These are phyloP conservation scores for Oreochromis mossambicus DNA, from an alignment of 2,797 vertebrate genomes.

Conservation along the genomic window DNA sequence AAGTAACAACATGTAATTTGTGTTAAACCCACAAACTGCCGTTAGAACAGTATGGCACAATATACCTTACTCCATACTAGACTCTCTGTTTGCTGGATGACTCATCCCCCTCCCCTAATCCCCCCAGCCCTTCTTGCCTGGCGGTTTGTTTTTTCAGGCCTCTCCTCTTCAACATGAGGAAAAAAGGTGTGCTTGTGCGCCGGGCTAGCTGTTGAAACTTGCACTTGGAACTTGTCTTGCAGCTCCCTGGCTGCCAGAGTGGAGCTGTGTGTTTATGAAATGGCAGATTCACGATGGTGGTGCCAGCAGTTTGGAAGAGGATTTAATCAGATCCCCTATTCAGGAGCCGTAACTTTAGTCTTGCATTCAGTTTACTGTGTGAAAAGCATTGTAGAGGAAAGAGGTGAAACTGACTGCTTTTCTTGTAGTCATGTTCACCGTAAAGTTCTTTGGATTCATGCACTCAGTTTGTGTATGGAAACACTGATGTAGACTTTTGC, in stretches of 20 bases:
- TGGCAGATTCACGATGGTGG: slow-evolving; percentile 41
- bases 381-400: slow-evolving; percentile 6
- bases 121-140: slow-evolving; percentile 24
- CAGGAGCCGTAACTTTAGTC: neutral
- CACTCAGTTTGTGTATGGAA: slow-evolving; percentile 31
- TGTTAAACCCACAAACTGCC: slow-evolving; percentile 1
- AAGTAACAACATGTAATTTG: neutral
- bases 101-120: slow-evolving; percentile 38
- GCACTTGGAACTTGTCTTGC: slow-evolving; percentile 56
- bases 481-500: slow-evolving; percentile 41
- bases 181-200: slow-evolving; percentile 69
- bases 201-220: slow-evolving; percentile 61
- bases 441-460: slow-evolving; percentile 10
- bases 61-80: slow-evolving; percentile 11
- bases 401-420: neutral
- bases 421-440: neutral
- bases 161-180: slow-evolving; percentile 57
- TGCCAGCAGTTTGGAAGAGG: slow-evolving; percentile 34
- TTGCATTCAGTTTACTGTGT: neutral
- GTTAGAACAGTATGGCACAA: slow-evolving; percentile 2
- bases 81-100: slow-evolving; percentile 56
- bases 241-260: slow-evolving; percentile 33
- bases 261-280: slow-evolving; percentile 65
- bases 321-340: slow-evolving; percentile 28
- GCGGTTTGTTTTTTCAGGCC: slow-evolving; percentile 73